Base-by-base conservation (phyloP, 2,113 vertebrate genomes). In the Gallinago undulata region DNA sequence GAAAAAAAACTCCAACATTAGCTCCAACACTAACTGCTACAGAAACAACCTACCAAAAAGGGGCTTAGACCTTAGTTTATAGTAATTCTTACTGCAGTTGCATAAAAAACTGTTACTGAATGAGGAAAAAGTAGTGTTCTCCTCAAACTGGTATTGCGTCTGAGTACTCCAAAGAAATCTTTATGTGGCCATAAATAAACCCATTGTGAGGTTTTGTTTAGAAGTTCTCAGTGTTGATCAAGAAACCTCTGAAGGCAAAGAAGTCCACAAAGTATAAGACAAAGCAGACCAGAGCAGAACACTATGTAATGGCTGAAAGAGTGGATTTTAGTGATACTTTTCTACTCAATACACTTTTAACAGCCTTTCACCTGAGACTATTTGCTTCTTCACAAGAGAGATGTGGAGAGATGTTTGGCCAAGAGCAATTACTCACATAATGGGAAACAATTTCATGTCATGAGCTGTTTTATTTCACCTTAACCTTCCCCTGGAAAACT, bases 281-380 rank as follows among this genome's bases (percentile, higher is more conserved):
- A 51, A 84, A 66, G 31, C 24, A 87, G 17, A 11, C 14, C 15
- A 92, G 85, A 53, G 30, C 19, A 75, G 43, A 68, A 37, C 3
- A 1, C 19, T 39, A 0, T 15, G 11, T 12, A 75, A 55, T 16
- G 43, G 25, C 7, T 70, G 13, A 57, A 86, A 84, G 28, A 67
- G 47, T 50, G 25, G 0, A 0, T 23, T 84, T 81, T 39, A 87
- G 9, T 31, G 10, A 30, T 28, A 3, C 1, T 6, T 59, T 87
- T 87, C 7, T 57, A 66, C 5, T 67, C 60, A 31, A 13, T 37
- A 43, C 4, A 23, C 3, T 24, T 75, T 78, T 75, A 25, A 63
- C 10, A 74, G 33, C 12, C 21, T 88, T 88, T 80, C 31, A 45
- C 15, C 23, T 51, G 59, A 11, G 12, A 81, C 12, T 75, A n/a